These are phyloP conservation scores for cattle (Bos taurus) DNA, from an alignment of 2,113 vertebrate species.

Conservation along the genomic window DNA sequence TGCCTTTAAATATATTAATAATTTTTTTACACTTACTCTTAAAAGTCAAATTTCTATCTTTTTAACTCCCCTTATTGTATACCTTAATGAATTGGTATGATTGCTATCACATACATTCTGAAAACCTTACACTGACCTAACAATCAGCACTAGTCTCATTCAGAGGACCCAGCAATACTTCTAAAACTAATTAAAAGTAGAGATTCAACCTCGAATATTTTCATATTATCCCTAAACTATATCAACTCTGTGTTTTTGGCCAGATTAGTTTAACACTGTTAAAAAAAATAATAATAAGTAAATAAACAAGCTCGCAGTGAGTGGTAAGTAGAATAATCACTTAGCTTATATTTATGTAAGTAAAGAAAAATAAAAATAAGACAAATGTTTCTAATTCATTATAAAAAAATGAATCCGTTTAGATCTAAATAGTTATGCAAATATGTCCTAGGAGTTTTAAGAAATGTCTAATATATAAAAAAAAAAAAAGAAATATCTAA, in stretches of 20 bases:
- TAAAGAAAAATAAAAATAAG: background rate
- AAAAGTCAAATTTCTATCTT: background rate
- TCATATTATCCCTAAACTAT: background rate
- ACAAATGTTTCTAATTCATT: background rate
- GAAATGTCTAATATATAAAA: background rate
- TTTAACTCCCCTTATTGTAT: background rate
- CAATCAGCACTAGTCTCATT: background rate
- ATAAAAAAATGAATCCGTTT: background rate
- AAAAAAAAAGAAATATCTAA: background rate
- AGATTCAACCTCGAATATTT: background rate
- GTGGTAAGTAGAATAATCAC: background rate
- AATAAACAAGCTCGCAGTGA: background rate
- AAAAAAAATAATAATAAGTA: background rate
- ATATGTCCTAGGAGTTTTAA: background rate
- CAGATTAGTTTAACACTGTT: background rate
- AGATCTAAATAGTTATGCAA: background rate
- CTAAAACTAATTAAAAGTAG: background rate
- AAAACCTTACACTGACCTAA: background rate
- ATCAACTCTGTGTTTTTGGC: background rate
- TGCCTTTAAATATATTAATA: background rate
- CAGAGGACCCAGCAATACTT: background rate
- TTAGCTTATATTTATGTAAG: background rate
- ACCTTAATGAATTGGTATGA: background rate
- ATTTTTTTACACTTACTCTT: background rate
- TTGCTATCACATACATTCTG: background rate